phyloP scores from a whole-genome alignment of 2,888 invertebrate species.

The Cylloceria caligata region DNA sequence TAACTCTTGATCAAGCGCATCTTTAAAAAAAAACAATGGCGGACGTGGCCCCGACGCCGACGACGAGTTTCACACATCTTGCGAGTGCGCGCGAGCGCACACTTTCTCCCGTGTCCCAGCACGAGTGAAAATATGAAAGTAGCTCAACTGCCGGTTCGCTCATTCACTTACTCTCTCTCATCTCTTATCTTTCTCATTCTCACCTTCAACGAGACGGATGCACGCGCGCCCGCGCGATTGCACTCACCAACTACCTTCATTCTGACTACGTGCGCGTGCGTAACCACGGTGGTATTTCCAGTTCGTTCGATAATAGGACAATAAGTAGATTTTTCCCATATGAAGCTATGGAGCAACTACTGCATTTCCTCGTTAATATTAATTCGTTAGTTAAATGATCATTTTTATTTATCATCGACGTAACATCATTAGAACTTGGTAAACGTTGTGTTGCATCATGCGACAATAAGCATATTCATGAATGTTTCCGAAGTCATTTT shows the following conservation, averaged over 20 bases:
- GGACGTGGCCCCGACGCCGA: conserved; percentile 63
- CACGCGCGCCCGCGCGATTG: conserved; percentile 29
- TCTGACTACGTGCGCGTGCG: conserved; percentile 57
- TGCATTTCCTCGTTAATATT: conserved; percentile 33
- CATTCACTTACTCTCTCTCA: conserved; percentile 73
- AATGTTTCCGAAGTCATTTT: conserved; percentile 1
- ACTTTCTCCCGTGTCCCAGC: conserved; percentile 82
- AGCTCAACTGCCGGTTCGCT: conserved; percentile 79
- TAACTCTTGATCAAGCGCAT: conserved; percentile 57
- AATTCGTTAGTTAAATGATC: conserved; percentile 23
- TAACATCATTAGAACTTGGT: conserved; percentile 13
- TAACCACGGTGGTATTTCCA: conserved; percentile 65
- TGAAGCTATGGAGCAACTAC: conserved; percentile 9
- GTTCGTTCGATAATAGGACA: conserved; percentile 65
- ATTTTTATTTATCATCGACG: conserved; percentile 36
- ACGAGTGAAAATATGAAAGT: conserved; percentile 84
- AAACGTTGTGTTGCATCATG: not conserved
- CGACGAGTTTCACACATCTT: conserved; percentile 81
- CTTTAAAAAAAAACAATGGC: conserved; percentile 70
- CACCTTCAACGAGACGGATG: conserved; percentile 61
- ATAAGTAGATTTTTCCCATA: conserved; percentile 49
- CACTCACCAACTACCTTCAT: conserved; percentile 51
- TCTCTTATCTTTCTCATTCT: conserved; percentile 58
- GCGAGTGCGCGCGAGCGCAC: too few species aligned
- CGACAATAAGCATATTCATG: conserved; percentile 11